Evolutionary conservation across 2,113 vertebrate genomes (phyloP), one percentile per base, ranked within the genome.

Genomic region (Eulemur rufifrons): DNA sequence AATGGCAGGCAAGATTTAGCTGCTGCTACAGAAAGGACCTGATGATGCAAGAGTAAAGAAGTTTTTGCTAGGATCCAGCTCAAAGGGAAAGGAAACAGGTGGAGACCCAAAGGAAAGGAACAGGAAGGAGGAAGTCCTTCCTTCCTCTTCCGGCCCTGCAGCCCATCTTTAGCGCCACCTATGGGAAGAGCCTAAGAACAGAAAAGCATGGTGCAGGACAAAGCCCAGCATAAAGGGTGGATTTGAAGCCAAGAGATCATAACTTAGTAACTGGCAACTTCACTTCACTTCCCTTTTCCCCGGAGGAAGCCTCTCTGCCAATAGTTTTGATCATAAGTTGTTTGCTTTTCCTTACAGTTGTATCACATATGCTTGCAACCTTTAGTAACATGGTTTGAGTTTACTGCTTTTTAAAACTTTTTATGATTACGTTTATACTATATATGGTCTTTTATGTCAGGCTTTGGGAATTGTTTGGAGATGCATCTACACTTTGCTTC

Each of bases 121-220:
- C 29, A 23, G 5, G 61, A 34, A 10, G 37, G 34, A 81, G 84
- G 23, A 52, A 56, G 15, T 27, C 47, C 47, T 25, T 29, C 39
- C 39, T 56, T 42, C 59, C 20, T 10, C 2, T 17, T 42, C 68
- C 34, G 34, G 37, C 3, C 74, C 27, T 0, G 7, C n/a, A 12
- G 25, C 13, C 68, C 23, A n/a, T 45, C 83, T 73, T 68, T n/a
- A 47, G 66, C 0, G 54, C 87, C 81, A 18, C 45, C 94, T 76
- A 54, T 27, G 34, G 61, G 86, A 81, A 47, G 47, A 7, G 8
- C 45, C 76, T 4, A 13, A 47, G 20, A 21, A 54, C n/a, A 39
- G 59, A 47, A 17, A 68, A 10, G 7, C 2, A 18, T 42, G 0
- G 0, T 0, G 50, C 12, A 27, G 27, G 63, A 50, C 14, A 3